Percentiles rank a stretch among this genome's conserved stretches.
These are phyloP conservation scores for Gopherus evgoodei DNA, from an alignment of 2,113 vertebrate genomes.

Conservation along the genomic window DNA sequence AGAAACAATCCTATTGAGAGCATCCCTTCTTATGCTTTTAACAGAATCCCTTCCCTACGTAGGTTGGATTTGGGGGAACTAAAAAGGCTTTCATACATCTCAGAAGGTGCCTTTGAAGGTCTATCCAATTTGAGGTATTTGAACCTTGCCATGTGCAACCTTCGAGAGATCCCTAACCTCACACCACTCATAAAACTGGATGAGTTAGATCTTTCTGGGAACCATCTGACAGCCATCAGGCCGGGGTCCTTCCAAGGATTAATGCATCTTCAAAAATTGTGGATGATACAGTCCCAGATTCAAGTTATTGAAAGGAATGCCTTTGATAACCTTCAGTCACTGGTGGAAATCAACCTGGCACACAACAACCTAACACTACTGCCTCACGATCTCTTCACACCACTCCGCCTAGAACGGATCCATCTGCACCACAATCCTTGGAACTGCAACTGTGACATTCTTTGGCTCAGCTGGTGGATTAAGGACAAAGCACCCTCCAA, in stretches of 20 bases:
- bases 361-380: constrained; percentile 98
- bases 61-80: constrained; percentile 96
- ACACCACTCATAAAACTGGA: constrained; percentile 95
- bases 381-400: constrained; percentile 98
- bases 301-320: constrained; percentile 98
- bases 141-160: constrained; percentile 99
- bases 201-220: constrained; percentile 98
- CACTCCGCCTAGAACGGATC: constrained; percentile 96
- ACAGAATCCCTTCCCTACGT: constrained; percentile 95
- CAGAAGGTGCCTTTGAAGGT: constrained; percentile 99
- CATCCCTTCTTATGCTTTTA: constrained; percentile 99
- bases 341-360: constrained; percentile 97
- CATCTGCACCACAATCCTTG: constrained; percentile 99
- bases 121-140: constrained; percentile 98
- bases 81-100: constrained; percentile 98
- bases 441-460: constrained; percentile 99
- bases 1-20: constrained; percentile 98
- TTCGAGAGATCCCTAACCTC: constrained; percentile 98
- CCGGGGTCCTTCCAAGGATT: constrained; percentile 99
- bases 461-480: constrained; percentile 99
- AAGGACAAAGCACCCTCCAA: constrained; percentile 99
- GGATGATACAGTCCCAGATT: constrained; percentile 99
- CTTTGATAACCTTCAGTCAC: constrained; percentile 97
- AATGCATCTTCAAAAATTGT: constrained; percentile 97
- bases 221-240: constrained; percentile 92